These are phyloP conservation scores for Ceratotherium simum DNA, from an alignment of 2,113 vertebrate species.

Conservation along the genomic window DNA sequence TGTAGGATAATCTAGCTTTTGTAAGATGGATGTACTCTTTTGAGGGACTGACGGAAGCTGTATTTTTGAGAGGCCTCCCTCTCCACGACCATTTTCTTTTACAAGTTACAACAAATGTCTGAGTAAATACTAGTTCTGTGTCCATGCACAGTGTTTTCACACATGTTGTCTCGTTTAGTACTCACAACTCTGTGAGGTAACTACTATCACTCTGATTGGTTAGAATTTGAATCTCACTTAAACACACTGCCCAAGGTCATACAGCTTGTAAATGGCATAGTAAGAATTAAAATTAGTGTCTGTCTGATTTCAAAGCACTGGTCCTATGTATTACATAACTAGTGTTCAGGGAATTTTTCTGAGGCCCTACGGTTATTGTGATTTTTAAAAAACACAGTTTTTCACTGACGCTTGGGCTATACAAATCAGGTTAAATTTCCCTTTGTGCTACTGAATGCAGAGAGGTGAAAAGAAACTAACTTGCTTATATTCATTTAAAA, in stretches of 20 bases:
- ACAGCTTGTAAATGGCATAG: background rate
- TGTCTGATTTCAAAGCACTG: conserved; percentile 51
- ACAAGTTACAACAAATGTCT: background rate
- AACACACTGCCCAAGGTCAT: conserved; percentile 26
- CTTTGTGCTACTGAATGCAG: background rate
- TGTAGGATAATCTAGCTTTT: background rate
- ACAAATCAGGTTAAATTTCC: conserved; percentile 32
- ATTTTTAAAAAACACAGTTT: background rate
- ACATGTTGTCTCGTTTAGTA: background rate
- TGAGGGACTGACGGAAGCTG: background rate
- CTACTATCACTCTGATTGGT: background rate
- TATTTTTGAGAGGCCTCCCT: background rate
- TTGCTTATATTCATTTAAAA: conserved; percentile 67
- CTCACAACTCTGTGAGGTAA: background rate
- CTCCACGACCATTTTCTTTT: background rate
- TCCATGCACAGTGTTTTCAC: background rate
- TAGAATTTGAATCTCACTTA: conserved; percentile 28
- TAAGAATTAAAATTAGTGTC: conserved; percentile 54
- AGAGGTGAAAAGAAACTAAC: conserved; percentile 24
- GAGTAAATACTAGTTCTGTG: background rate
- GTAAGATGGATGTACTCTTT: background rate
- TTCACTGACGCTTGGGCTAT: background rate
- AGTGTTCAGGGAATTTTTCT: background rate
- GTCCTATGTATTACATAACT: background rate
- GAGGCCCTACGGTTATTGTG: background rate